These are phyloP conservation scores for Merops nubicus DNA, from an alignment of 2,113 vertebrate genomes.

Conservation along the genomic window DNA sequence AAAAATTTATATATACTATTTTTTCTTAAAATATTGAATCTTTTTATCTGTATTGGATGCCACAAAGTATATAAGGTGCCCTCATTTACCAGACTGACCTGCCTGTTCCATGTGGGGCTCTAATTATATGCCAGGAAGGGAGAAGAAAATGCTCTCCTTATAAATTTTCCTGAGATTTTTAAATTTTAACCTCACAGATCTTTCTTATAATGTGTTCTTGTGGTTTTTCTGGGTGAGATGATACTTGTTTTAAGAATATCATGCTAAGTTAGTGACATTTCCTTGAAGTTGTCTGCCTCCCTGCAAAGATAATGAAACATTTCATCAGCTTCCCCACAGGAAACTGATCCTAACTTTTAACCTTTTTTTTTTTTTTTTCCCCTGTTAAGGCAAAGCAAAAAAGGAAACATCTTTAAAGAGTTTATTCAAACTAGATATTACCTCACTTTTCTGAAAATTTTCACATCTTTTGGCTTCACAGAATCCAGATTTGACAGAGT, in stretches of 20 bases:
- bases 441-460: slow-evolving; percentile 5
- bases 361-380: neutral
- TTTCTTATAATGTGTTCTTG: slow-evolving; percentile 36
- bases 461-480: neutral
- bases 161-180: slow-evolving; percentile 34
- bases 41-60: neutral
- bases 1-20: neutral
- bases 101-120: neutral
- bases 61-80: neutral
- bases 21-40: neutral
- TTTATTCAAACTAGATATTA: neutral
- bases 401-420: slow-evolving; percentile 11
- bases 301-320: slow-evolving; percentile 61
- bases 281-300: slow-evolving; percentile 42
- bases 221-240: slow-evolving; percentile 4
- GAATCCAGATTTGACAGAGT: neutral
- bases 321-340: slow-evolving; percentile 67
- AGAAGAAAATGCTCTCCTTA: slow-evolving; percentile 14
- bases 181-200: slow-evolving; percentile 19
- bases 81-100: slow-evolving; percentile 1
- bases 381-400: slow-evolving; percentile 35
- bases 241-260: slow-evolving; percentile 37
- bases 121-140: slow-evolving; percentile 3
- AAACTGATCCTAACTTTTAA: slow-evolving; percentile 64
- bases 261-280: slow-evolving; percentile 63